A percentile compares a stretch with the other conserved stretches of the same genome.
Conservation (phyloP, 2,797 vertebrate genomes). For the Graptemys geographica region DNA sequence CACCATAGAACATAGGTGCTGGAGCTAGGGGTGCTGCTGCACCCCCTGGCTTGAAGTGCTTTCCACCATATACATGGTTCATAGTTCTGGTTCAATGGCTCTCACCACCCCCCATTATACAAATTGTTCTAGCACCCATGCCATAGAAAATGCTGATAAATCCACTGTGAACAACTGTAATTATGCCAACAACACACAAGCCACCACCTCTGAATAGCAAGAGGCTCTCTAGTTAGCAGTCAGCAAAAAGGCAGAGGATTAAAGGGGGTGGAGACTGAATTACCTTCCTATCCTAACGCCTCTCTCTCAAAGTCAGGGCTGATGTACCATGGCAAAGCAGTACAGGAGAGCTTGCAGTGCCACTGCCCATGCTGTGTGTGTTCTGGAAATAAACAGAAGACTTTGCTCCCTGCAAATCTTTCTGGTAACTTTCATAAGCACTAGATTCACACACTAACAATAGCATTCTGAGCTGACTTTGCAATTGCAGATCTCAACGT, state of each 20-base stretch:
- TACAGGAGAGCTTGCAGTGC: not conserved
- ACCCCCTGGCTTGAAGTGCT: no score
- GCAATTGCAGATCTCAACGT: not conserved
- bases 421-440: not conserved
- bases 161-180: no score
- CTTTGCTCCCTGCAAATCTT: not conserved
- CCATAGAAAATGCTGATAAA: no score
- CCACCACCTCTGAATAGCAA: conserved; percentile 35
- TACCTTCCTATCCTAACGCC: no score
- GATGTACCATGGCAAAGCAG: not conserved
- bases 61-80: no score
- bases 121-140: no score
- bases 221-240: conserved; percentile 47
- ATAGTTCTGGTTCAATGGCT: no score
- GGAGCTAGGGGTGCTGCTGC: no score
- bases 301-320: conserved; percentile 5
- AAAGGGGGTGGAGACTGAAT: not conserved
- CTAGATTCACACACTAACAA: not conserved
- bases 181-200: conserved; percentile 56
- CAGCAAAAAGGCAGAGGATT: conserved; percentile 19
- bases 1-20: not conserved
- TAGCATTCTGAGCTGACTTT: not conserved
- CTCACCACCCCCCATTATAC: no score
- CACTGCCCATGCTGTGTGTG: not conserved
- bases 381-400: not conserved